Evolutionary conservation across 2,797 vertebrate genomes (phyloP).

Genomic region (Triplophysa yarkandensis): DNA sequence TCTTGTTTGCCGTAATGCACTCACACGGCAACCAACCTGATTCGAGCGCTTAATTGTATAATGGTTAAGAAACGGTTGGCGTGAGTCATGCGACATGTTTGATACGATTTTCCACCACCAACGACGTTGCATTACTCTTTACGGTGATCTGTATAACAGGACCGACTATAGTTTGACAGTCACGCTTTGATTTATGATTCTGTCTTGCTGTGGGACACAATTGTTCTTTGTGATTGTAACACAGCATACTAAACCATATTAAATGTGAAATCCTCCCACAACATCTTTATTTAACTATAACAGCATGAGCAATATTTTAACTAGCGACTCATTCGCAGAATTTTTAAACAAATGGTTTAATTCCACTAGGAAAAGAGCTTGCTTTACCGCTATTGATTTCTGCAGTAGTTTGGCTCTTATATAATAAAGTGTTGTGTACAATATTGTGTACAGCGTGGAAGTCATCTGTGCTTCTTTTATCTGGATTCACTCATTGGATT

Average conservation of each 20-base stretch:
- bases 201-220: neutral
- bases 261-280: neutral
- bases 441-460: neutral
- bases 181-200: neutral
- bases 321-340: neutral
- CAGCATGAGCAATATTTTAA: neutral
- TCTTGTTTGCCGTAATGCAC: conserved; percentile 3
- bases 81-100: conserved; percentile 22
- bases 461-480: neutral
- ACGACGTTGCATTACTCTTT: neutral
- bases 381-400: neutral
- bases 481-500: neutral
- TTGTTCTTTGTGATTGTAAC: neutral
- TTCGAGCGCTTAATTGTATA: conserved; percentile 31
- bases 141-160: neutral
- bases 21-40: conserved; percentile 34
- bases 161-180: neutral
- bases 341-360: neutral
- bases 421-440: neutral
- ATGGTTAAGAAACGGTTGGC: conserved; percentile 37
- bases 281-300: neutral
- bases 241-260: neutral
- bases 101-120: neutral
- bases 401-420: neutral
- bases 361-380: neutral